Evolutionary conservation across 2,113 vertebrate genomes (phyloP).

Genomic region (Speoplatyrhinus poulsoni): DNA sequence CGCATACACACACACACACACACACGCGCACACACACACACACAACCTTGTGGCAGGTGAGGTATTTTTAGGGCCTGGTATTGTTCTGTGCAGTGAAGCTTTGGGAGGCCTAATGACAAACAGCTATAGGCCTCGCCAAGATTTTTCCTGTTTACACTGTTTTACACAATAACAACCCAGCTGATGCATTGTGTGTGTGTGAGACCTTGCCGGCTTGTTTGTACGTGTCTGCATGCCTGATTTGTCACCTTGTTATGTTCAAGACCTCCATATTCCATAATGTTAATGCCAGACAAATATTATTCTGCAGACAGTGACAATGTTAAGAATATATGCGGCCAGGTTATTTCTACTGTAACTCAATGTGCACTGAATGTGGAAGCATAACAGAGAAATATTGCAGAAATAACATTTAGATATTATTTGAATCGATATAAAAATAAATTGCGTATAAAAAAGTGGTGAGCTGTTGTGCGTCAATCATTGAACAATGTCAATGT

Average conservation of each 20-base stretch:
- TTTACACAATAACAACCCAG: constrained; percentile 55
- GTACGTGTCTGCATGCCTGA: constrained; percentile 28
- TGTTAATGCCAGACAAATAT: constrained; percentile 52
- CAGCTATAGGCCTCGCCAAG: constrained; percentile 32
- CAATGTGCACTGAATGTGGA: constrained; percentile 30
- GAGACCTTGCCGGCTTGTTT: constrained; percentile 27
- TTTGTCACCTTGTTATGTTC: constrained; percentile 46
- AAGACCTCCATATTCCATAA: constrained; percentile 28
- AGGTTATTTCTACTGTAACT: constrained; percentile 48
- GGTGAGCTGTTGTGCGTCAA: no score
- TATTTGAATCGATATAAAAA: constrained; percentile 53
- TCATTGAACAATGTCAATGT: no score
- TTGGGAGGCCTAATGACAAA: constrained; percentile 61
- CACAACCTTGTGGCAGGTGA: neutral
- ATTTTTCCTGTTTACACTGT: constrained; percentile 68
- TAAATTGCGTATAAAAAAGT: constrained; percentile 37
- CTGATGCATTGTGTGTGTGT: constrained; percentile 46
- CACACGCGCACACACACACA: constrained; percentile 2
- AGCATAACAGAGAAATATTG: constrained; percentile 43
- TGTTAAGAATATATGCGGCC: constrained; percentile 29
- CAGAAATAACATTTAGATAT: constrained; percentile 34
- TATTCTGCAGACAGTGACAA: constrained; percentile 47
- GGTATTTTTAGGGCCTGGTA: constrained; percentile 55
- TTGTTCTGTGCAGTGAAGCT: constrained; percentile 28
- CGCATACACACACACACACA: neutral